A percentile compares a stretch with the other conserved stretches of the same genome.
Conservation (phyloP, 2,797 vertebrate genomes). For the Sebastes umbrosus region DNA sequence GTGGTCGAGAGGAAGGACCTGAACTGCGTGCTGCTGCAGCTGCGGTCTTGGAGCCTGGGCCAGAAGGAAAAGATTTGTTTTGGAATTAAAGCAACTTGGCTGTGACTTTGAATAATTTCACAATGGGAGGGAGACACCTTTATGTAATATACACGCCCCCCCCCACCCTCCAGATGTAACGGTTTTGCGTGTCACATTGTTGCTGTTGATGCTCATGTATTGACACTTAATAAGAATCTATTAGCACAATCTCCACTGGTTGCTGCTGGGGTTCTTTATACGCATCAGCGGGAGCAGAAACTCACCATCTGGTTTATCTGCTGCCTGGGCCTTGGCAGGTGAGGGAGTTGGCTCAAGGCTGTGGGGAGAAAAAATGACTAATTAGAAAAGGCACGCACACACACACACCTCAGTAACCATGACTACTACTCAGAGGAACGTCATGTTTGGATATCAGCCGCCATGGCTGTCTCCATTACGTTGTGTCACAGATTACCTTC, state of each 20-base stretch:
- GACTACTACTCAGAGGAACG: conserved; percentile 51
- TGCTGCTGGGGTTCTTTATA: conserved; percentile 53
- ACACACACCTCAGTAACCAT: conserved; percentile 50
- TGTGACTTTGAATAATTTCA: conserved; percentile 24
- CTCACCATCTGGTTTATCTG: conserved; percentile 82
- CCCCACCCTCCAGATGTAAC: conserved; percentile 28
- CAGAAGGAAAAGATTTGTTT: neutral
- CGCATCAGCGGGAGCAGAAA: conserved; percentile 63
- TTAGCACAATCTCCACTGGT: conserved; percentile 54
- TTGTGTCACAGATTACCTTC: conserved; percentile 15
- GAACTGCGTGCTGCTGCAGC: conserved; percentile 41
- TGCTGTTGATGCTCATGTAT: conserved; percentile 32
- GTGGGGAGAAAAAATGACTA: conserved; percentile 71
- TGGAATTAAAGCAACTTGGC: neutral
- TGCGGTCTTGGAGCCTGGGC: conserved; percentile 61
- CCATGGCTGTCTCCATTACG: conserved; percentile 15
- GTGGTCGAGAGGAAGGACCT: conserved; percentile 86
- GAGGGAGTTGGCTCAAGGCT: conserved; percentile 79
- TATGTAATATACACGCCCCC: neutral
- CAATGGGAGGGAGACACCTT: neutral
- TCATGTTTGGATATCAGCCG: conserved; percentile 37
- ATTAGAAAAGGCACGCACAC: conserved; percentile 55
- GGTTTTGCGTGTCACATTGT: conserved; percentile 3
- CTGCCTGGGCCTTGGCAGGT: conserved; percentile 77
- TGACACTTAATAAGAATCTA: conserved; percentile 63